Base-by-base conservation (phyloP, 2,113 vertebrate genomes). In the Thunnus thynnus region DNA sequence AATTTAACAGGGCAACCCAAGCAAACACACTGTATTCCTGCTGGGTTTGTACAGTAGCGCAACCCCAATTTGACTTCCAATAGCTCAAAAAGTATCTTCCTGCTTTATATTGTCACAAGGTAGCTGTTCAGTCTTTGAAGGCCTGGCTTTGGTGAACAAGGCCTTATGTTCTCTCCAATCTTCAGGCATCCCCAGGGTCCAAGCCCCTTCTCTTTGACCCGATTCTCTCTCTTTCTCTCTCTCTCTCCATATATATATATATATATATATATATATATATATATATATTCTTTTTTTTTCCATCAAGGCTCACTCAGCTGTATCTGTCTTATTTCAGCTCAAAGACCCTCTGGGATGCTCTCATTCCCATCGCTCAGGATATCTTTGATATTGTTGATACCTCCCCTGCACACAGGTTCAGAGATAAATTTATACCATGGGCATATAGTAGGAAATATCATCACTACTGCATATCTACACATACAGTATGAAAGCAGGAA, bases 261-360 rank as follows among this genome's bases (percentile, higher is more conserved):
- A 41, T 41, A 41, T 41, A 41, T 2, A 41, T 41, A 41, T 41
- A 41, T 41, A 41, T 41, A 41, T 36, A 36, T 36, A 7, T 77
- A 9, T 90, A 56, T 79, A 61, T 85, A 12, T 46, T 63, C 36
- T 74, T 68, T 67, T 48, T 54, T 54, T 78, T 76, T 3, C 63
- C 83, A 89, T 91, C 91, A 90, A 88, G 84, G 78, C 62, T 90
- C 89, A 88, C 78, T 92, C 84, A 82, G 72, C 85, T 88, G 84
- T 88, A 80, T 91, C 88, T 76, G 75, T 84, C 90, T 90, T 91
- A 84, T 89, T 90, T 88, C 89, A 83, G 77, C 78, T 66, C 50
- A 9, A 70, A 74, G 69, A 83, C 79, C 87, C 85, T 78, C 66
- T 77, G 86, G 87, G 90, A 89, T 56, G 63, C 61, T 82, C 65